phyloP scores from a whole-genome alignment of 2,797 vertebrate species.

The Buphagus erythrorhynchus region DNA sequence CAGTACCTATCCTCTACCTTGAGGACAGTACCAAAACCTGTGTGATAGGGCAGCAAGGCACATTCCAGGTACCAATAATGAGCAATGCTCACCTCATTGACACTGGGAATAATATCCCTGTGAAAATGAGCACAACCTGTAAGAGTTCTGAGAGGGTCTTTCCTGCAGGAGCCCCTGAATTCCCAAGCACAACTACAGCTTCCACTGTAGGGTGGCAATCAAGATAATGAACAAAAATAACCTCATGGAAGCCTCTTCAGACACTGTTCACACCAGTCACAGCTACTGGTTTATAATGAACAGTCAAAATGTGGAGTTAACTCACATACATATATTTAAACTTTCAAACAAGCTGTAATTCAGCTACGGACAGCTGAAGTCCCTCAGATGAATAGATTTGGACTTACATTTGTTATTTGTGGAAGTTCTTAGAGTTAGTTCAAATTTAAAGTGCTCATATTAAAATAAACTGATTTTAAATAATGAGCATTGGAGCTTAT shows the following conservation, averaged over 20 bases:
- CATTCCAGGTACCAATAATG: neutral
- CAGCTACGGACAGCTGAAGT: neutral
- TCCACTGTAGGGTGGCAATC: neutral
- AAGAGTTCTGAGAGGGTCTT: neutral
- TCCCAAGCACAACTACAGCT: neutral
- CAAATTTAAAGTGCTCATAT: neutral
- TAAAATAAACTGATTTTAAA: conserved; percentile 26
- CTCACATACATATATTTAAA: neutral
- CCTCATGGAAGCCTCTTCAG: neutral
- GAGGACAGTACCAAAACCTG: neutral
- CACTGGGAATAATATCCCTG: neutral
- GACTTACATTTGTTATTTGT: neutral
- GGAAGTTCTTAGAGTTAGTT: neutral
- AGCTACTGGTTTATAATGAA: neutral
- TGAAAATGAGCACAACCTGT: neutral
- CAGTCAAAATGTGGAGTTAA: neutral
- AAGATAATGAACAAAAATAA: conserved; percentile 12
- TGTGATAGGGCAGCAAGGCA: neutral
- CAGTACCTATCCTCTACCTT: neutral
- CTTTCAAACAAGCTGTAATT: neutral
- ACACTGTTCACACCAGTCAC: neutral
- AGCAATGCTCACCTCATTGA: neutral
- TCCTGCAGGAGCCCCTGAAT: neutral
- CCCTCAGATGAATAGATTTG: neutral
- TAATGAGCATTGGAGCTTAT: neutral